phyloP scores from a whole-genome alignment of 2,888 invertebrate species.

The Aleiodes leptofemur region DNA sequence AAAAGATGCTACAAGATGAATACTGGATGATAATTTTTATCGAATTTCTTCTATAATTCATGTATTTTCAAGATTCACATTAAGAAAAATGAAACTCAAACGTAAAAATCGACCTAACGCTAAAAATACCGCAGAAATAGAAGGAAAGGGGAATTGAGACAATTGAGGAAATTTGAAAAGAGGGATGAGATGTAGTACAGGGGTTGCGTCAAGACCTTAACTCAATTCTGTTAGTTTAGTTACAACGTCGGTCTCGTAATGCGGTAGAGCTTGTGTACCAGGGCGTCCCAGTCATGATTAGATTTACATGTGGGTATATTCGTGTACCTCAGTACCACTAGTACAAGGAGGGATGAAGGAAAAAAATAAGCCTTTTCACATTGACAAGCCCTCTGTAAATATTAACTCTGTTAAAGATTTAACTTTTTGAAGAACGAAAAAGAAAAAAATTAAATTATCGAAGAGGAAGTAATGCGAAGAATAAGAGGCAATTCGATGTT shows the following conservation, averaged over 20 bases:
- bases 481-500: slow-evolving; percentile 51
- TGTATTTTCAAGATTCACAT: too few species aligned
- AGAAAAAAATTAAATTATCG: slow-evolving; percentile 28
- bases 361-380: slow-evolving; percentile 64
- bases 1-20: too few species aligned
- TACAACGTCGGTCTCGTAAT: slow-evolving; percentile 72
- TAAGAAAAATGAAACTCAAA: neutral
- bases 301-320: slow-evolving; percentile 73
- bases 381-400: slow-evolving; percentile 62
- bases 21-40: too few species aligned
- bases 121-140: slow-evolving; percentile 13
- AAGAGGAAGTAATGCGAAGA: slow-evolving; percentile 16
- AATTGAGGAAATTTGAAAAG: slow-evolving; percentile 48
- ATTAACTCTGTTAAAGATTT: slow-evolving; percentile 60
- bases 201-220: slow-evolving; percentile 63
- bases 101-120: slow-evolving; percentile 10
- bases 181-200: slow-evolving; percentile 40
- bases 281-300: slow-evolving; percentile 70
- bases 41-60: too few species aligned
- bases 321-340: slow-evolving; percentile 50
- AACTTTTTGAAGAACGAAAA: neutral
- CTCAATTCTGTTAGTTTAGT: slow-evolving; percentile 75
- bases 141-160: slow-evolving; percentile 46
- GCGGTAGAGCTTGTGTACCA: slow-evolving; percentile 65
- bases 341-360: slow-evolving; percentile 49